Evolutionary conservation across 2,797 vertebrate genomes (phyloP).

Genomic region (Enteromius fasciolatus): DNA sequence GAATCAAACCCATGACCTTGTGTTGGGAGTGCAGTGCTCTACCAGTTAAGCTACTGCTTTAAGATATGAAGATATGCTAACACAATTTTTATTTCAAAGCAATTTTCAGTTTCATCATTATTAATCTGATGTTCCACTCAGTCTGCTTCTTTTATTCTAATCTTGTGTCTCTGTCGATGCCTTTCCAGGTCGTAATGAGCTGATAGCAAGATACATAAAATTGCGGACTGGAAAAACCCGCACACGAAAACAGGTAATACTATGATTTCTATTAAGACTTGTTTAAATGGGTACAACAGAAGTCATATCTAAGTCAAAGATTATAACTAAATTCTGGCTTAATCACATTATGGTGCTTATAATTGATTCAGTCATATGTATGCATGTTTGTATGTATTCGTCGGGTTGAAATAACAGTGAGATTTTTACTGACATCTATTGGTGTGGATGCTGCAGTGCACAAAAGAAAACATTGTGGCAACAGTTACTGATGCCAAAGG

Average conservation of each 20-base stretch:
- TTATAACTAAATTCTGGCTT: background rate
- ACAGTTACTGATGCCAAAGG: too few species aligned
- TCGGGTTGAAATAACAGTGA: background rate
- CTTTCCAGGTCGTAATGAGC: conserved; percentile 88
- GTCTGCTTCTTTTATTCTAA: background rate
- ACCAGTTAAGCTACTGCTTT: background rate
- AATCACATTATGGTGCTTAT: background rate
- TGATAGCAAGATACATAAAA: conserved; percentile 96
- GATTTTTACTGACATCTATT: background rate
- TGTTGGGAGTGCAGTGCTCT: background rate
- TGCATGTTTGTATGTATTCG: too few species aligned
- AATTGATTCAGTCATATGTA: background rate
- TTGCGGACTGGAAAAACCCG: conserved; percentile 92
- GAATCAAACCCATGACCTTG: conserved; percentile 6
- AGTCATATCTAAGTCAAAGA: background rate
- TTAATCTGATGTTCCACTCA: background rate
- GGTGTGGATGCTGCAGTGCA: background rate
- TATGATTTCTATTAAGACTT: background rate
- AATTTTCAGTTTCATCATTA: background rate
- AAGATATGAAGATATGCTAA: background rate
- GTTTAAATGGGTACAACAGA: background rate
- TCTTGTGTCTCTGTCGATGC: background rate
- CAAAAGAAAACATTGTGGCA: background rate
- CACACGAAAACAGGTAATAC: conserved; percentile 91
- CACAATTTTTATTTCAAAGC: background rate